Conservation (phyloP, 2,797 vertebrate species). For the Myiotriccus ornatus region DNA sequence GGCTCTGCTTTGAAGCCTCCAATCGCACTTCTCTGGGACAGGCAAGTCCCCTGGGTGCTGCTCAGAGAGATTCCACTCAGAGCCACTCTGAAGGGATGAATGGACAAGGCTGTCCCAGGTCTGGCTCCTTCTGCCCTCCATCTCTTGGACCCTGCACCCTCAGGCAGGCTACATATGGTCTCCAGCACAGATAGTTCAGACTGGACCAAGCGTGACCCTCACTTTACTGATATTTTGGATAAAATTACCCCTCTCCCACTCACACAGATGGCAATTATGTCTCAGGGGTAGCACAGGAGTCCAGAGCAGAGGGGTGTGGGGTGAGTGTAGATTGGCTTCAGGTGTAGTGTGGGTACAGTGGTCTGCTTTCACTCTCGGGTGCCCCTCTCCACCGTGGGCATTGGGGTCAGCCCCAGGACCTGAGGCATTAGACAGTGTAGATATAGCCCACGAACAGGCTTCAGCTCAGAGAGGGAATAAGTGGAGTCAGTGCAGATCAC, state of each 20-base stretch:
- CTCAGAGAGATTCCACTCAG: background rate
- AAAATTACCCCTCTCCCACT: background rate
- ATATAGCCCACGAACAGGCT: background rate
- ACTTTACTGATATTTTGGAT: background rate
- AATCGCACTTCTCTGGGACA: background rate
- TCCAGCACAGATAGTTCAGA: background rate
- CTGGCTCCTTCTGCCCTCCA: background rate
- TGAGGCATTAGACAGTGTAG: background rate
- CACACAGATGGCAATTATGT: background rate
- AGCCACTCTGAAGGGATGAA: background rate
- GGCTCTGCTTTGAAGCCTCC: background rate
- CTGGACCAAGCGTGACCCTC: background rate
- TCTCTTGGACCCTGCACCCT: background rate
- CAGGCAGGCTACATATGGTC: rapidly evolving
- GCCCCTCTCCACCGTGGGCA: background rate
- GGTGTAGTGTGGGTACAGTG: background rate
- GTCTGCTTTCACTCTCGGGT: background rate
- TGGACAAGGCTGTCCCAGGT: background rate
- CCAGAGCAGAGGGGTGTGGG: background rate
- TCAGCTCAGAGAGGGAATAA: rapidly evolving
- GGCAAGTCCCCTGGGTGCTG: background rate
- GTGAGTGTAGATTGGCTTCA: no score
- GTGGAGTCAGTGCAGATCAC: background rate
- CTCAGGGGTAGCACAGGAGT: background rate
- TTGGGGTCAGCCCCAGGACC: background rate